Percentiles rank a stretch among this genome's conserved stretches.
phyloP scores from a whole-genome alignment of 2,888 invertebrate genomes.

The Dione vanillae region DNA sequence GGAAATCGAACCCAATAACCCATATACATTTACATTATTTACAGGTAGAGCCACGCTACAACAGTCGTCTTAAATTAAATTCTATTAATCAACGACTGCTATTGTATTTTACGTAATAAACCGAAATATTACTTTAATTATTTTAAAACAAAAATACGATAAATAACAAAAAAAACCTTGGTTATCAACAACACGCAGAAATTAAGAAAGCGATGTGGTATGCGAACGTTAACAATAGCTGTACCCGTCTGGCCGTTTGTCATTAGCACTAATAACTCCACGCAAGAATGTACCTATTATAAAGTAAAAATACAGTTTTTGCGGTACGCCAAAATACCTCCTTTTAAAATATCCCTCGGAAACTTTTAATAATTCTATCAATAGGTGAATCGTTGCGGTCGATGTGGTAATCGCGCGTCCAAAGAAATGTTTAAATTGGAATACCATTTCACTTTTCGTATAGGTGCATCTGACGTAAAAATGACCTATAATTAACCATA shows the following conservation, averaged over 20 bases:
- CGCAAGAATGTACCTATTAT: conserved; percentile 54
- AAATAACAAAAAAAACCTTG: conserved; percentile 12
- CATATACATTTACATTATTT: no score
- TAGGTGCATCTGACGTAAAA: conserved; percentile 63
- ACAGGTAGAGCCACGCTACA: no score
- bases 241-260: conserved; percentile 60
- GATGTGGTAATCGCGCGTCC: conserved; percentile 66
- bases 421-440: conserved; percentile 62
- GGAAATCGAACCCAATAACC: no score
- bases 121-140: background rate
- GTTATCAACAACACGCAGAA: conserved; percentile 16
- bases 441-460: conserved; percentile 51
- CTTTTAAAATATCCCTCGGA: conserved; percentile 51
- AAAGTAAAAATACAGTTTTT: conserved; percentile 64
- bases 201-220: conserved; percentile 65
- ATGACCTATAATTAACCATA: conserved; percentile 50
- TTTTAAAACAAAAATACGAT: conserved; percentile 7
- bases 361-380: conserved; percentile 75
- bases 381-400: conserved; percentile 73
- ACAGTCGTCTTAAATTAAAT: no score
- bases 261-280: conserved; percentile 80
- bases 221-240: conserved; percentile 61
- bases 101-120: background rate
- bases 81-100: no score
- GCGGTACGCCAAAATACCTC: conserved; percentile 69